These are phyloP conservation scores for Anastrepha obliqua DNA, from an alignment of 1,140 invertebrate species.

Conservation along the genomic window DNA sequence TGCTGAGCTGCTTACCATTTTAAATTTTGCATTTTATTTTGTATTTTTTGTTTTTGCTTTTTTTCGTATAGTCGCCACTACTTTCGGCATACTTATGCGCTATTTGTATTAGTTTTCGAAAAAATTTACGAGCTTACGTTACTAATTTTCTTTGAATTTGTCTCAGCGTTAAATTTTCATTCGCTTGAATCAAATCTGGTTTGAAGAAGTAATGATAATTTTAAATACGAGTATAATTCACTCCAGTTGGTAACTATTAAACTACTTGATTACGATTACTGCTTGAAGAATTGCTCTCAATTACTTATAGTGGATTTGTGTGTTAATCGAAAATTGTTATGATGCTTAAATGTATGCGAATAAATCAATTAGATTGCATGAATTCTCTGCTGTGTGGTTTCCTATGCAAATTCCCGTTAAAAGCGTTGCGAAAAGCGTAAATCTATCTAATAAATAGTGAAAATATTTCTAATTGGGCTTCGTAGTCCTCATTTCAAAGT, in stretches of 20 bases:
- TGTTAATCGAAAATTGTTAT: background rate
- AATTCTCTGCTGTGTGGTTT: background rate
- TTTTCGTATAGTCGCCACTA: background rate
- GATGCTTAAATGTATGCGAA: background rate
- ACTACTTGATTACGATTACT: background rate
- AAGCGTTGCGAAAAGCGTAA: background rate
- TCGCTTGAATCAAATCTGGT: background rate
- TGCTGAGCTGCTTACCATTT: background rate
- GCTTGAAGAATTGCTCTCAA: background rate
- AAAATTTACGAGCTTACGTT: background rate
- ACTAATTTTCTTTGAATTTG: background rate
- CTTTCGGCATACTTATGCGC: too few relatives aligned
- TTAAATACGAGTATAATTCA: too few relatives aligned
- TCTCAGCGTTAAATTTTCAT: background rate
- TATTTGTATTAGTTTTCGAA: background rate
- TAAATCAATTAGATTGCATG: background rate
- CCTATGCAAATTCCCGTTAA: background rate
- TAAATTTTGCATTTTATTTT: background rate
- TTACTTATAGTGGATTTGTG: background rate
- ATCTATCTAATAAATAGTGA: slow-evolving; percentile 14
- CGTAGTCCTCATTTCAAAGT: background rate
- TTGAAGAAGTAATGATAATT: too few relatives aligned
- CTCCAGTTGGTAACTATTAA: too few relatives aligned
- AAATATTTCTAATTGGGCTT: background rate
- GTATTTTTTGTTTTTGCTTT: background rate